phyloP scores from a whole-genome alignment of 2,888 invertebrate species.

The Drosophila neotestacea region DNA sequence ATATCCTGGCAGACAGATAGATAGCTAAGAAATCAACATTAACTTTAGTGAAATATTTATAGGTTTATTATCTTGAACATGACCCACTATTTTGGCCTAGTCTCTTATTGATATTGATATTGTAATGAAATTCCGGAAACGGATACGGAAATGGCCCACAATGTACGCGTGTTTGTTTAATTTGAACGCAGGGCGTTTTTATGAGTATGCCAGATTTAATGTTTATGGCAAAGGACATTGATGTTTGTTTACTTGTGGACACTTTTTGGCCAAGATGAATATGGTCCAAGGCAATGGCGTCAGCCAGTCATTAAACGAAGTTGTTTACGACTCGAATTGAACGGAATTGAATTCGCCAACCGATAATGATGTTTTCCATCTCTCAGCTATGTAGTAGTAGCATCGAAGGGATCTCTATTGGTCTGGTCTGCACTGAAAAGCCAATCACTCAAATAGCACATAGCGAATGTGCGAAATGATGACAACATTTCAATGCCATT shows the following conservation, averaged over 20 bases:
- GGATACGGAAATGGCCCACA: conserved; percentile 67
- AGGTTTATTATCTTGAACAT: conserved; percentile 55
- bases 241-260: conserved; percentile 56
- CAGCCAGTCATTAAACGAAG: conserved; percentile 57
- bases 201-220: conserved; percentile 56
- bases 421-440: conserved; percentile 48
- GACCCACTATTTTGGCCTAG: conserved; percentile 35
- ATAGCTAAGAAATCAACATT: conserved; percentile 22
- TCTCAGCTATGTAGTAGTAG: neutral
- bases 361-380: conserved; percentile 50
- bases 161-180: conserved; percentile 63
- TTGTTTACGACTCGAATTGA: conserved; percentile 68
- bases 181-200: conserved; percentile 51
- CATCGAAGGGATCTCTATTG: neutral
- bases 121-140: conserved; percentile 59
- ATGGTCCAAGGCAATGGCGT: conserved; percentile 43
- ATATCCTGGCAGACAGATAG: neutral
- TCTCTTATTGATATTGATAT: conserved; percentile 9
- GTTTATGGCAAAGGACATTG: conserved; percentile 49
- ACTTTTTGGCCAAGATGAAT: conserved; percentile 21
- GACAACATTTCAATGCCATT: conserved; percentile 57
- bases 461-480: conserved; percentile 59
- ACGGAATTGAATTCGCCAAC: conserved; percentile 53
- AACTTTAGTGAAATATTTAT: conserved; percentile 46
- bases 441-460: conserved; percentile 67